Base-by-base conservation (phyloP, 2,888 invertebrate genomes). In the Antheraea yamamai region DNA sequence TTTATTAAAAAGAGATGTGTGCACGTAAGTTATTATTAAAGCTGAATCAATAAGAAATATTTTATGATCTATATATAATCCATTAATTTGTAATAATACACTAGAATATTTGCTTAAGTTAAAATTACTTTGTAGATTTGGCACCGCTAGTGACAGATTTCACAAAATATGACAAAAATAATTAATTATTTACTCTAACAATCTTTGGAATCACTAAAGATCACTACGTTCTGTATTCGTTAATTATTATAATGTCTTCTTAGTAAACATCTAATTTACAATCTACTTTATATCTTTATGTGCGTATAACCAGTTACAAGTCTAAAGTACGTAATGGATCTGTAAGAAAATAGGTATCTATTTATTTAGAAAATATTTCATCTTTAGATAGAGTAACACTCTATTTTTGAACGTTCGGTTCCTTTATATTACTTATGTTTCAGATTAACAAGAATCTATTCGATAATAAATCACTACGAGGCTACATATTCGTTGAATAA, bases 311-410 rank as follows among this genome's bases (percentile, higher is more conserved):
- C 89, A 88, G 89, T 90, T 90, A 89, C 84, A 90, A 85, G 82
- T 85, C 90, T 92, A 92, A 89, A 83, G 88, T 90, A 91, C 88
- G 87, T 92, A 92, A 89, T 87, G 85, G 71, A 85, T 89, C 87
- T 89, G 92, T 94, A 94, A 91, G 94, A 94, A 95, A 94, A 94
- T 94, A 94, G 91, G 91, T 90, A 91, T 92, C 81, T 88, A 90
- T 92, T 90, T 86, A 89, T 93, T 88, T 91, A 92, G 94, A 94
- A 95, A 95, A 94, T 94, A 85, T 84, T 82, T 86, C 81, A 85
- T 89, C 83, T 90, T 90, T 87, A 86, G 84, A 89, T 85, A 89
- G 88, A 88, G 82, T 82, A 85, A 86, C 88, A 89, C 79, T 91
- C 88, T 90, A 92, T 91, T 91, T 87, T 83, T 88, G 86, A 91